phyloP scores from a whole-genome alignment of 1,140 invertebrate genomes.

The Drosophila neocordata region DNA sequence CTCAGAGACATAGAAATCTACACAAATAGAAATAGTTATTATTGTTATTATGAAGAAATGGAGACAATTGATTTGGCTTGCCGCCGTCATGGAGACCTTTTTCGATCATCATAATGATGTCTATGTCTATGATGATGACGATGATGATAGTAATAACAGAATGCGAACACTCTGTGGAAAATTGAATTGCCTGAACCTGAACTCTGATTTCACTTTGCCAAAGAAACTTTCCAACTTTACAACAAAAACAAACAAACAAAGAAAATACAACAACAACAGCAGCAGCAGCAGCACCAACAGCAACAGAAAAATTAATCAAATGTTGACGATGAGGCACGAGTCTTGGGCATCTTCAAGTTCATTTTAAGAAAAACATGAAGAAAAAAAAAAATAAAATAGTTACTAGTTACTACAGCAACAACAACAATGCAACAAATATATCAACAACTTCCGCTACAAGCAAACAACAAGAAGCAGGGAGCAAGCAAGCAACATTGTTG shows the following conservation, averaged over 20 bases:
- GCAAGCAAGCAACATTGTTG: conserved; percentile 53
- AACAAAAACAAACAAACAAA: conserved; percentile 23
- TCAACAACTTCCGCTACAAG: conserved; percentile 73
- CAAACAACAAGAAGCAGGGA: conserved; percentile 9
- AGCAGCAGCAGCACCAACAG: too few species aligned
- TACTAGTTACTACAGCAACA: conserved; percentile 11
- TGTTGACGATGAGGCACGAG: conserved; percentile 63
- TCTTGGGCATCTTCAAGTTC: conserved; percentile 65
- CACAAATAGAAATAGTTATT: conserved; percentile 47
- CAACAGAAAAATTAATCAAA: conserved; percentile 75
- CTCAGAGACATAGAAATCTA: conserved; percentile 11
- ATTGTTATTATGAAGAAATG: conserved; percentile 59
- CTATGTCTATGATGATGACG: neutral
- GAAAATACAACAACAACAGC: conserved; percentile 29
- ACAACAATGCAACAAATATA: conserved; percentile 34
- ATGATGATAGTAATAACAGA: conserved; percentile 45
- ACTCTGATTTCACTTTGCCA: conserved; percentile 70
- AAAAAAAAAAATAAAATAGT: conserved; percentile 4
- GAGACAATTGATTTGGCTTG: conserved; percentile 75
- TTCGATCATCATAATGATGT: conserved; percentile 36
- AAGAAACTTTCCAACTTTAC: conserved; percentile 55
- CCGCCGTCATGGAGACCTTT: conserved; percentile 59
- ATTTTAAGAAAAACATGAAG: conserved; percentile 39
- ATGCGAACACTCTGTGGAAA: conserved; percentile 69
- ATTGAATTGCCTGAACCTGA: conserved; percentile 62